Percentiles rank a stretch among this genome's conserved stretches.
These are phyloP conservation scores for Phasia obesa DNA, from an alignment of 2,888 invertebrate species.

Conservation along the genomic window DNA sequence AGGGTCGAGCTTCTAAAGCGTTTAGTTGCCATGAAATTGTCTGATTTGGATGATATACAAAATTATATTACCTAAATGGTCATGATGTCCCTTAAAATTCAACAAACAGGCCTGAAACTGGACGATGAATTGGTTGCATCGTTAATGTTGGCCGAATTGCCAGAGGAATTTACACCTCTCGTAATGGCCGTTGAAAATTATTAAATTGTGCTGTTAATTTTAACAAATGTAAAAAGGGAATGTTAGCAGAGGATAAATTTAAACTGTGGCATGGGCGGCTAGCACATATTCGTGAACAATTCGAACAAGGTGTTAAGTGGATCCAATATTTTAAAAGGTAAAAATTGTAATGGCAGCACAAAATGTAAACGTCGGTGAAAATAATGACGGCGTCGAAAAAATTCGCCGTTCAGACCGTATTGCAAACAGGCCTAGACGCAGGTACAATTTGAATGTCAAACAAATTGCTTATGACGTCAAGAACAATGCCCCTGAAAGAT, in stretches of 20 bases:
- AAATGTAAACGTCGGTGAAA: neutral
- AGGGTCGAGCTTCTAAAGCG: conserved; percentile 9
- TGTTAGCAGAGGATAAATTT: no score
- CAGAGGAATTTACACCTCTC: conserved; percentile 54
- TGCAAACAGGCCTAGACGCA: neutral
- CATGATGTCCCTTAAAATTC: conserved; percentile 64
- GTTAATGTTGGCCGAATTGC: conserved; percentile 68
- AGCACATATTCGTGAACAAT: no score
- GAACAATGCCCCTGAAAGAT: neutral
- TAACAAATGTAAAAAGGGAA: no score
- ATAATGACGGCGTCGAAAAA: neutral
- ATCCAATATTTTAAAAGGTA: neutral
- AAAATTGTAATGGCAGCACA: neutral
- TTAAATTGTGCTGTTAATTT: no score
- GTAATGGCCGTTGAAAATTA: conserved; percentile 66
- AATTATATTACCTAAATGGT: conserved; percentile 67
- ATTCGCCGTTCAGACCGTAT: neutral
- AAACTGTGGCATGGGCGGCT: no score
- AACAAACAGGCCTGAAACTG: conserved; percentile 57
- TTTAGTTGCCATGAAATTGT: neutral
- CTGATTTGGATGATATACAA: neutral
- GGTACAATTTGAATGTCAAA: neutral
- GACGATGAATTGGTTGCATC: conserved; percentile 66
- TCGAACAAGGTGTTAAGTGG: neutral
- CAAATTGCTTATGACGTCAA: neutral